phyloP scores from a whole-genome alignment of 1,140 invertebrate genomes.

The Eciton burchellii region DNA sequence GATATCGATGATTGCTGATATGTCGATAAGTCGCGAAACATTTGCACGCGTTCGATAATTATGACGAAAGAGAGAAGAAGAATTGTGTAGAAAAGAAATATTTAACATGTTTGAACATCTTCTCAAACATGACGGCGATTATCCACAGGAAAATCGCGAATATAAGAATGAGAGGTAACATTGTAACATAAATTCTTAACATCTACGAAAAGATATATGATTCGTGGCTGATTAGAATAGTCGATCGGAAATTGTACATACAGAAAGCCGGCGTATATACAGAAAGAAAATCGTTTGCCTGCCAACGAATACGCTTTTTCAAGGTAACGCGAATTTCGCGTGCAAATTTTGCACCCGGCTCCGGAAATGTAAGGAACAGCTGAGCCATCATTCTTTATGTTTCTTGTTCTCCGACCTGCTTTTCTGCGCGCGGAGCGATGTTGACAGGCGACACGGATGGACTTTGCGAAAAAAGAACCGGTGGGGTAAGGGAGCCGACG shows the following conservation, averaged over 20 bases:
- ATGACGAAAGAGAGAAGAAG: neutral
- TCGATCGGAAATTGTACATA: neutral
- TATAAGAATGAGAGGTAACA: neutral
- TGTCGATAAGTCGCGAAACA: neutral
- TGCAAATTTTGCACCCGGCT: conserved; percentile 26
- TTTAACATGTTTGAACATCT: neutral
- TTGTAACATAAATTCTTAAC: conserved; percentile 3
- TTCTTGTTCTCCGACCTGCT: conserved; percentile 47
- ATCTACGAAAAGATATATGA: neutral
- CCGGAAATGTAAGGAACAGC: conserved; percentile 38
- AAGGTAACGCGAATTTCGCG: conserved; percentile 24
- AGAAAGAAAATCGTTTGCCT: conserved; percentile 9
- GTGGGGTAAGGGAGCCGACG: conserved; percentile 23
- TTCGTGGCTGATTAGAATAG: neutral
- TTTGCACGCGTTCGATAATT: neutral
- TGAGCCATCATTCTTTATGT: conserved; percentile 45
- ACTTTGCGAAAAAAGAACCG: conserved; percentile 48
- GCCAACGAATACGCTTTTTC: neutral
- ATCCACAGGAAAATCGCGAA: neutral
- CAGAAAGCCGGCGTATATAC: neutral
- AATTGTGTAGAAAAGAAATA: neutral
- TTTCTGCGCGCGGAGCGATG: conserved; percentile 25
- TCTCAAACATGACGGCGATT: neutral
- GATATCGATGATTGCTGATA: neutral
- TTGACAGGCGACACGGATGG: conserved; percentile 57